Base-by-base conservation (phyloP, 2,797 vertebrate species). In the Myotis pilosus region DNA sequence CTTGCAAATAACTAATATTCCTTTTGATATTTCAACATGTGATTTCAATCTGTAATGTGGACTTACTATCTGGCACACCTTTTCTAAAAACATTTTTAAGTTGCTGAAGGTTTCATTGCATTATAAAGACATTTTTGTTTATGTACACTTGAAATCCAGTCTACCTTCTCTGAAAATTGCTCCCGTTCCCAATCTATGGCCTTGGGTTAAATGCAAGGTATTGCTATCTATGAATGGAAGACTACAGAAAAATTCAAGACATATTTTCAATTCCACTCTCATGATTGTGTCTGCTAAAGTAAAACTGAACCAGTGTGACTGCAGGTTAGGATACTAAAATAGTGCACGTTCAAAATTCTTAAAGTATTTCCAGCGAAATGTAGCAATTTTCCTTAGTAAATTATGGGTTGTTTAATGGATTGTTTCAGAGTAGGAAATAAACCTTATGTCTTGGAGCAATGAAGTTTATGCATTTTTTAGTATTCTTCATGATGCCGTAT, bases 101-200 rank as follows among this genome's bases (percentile, higher is more conserved):
- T 87, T 55, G 11, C 60, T 82, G 1, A 82, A 79, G 51, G 87
- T 57, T 92, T 94, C 25, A 64, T 62, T 96, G 47, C 13, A 36
- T 87, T 93, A 72, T 74, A 84, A 94, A 84, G 36, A 71, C 5
- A 69, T 76, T 88, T 95, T 91, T 94, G 28, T 92, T 92, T 93
- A 16, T 81, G 92, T 93, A 60, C 66, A 49, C 12, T 68, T 92
- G 33, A 79, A 89, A 71, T 64, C 28, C 30, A 76, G 20, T 76
- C 36, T 82, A 90, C 16, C 15, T 53, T 68, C 30, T 72, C 33
- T 69, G 23, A 92, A 94, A 95, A 94, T 94, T 74, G 64, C 5
- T 49, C 28, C 82, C 17, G 33, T 0, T 12, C 1, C 36, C 17
- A 64, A 57, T 78, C n/a, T 85, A 55, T 4, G 85, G 23, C 28